A percentile compares a stretch with the other conserved stretches of the same genome.
phyloP scores from a whole-genome alignment of 2,888 invertebrate species.

The Phasia obesa region DNA sequence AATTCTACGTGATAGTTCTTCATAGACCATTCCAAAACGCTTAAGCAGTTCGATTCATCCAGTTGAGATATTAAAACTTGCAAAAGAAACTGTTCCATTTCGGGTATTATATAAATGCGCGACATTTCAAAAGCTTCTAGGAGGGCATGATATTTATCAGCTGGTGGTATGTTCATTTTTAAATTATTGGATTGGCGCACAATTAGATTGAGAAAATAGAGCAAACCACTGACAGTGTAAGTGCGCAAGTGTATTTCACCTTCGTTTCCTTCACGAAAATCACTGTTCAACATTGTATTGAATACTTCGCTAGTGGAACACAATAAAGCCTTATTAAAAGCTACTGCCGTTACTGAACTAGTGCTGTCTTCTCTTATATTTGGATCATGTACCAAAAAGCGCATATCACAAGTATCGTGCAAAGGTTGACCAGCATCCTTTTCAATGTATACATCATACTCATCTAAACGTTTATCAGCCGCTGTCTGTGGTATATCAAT shows the following conservation, averaged over 20 bases:
- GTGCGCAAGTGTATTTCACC: conserved; percentile 81
- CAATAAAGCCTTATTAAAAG: conserved; percentile 80
- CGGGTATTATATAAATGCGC: conserved; percentile 81
- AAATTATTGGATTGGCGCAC: conserved; percentile 74
- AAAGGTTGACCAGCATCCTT: conserved; percentile 51
- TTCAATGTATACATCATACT: conserved; percentile 73
- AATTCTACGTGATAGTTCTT: conserved; percentile 81
- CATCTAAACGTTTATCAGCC: conserved; percentile 70
- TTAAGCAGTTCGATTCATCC: conserved; percentile 78
- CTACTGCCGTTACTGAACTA: conserved; percentile 71
- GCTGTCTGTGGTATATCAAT: conserved; percentile 75
- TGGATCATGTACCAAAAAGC: conserved; percentile 76
- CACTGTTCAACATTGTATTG: conserved; percentile 81
- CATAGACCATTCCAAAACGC: conserved; percentile 81
- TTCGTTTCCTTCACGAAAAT: conserved; percentile 81
- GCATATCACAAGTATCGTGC: conserved; percentile 78
- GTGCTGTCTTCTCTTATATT: conserved; percentile 57
- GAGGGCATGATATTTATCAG: conserved; percentile 77
- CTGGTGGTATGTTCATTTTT: conserved; percentile 75
- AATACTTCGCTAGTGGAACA: conserved; percentile 82
- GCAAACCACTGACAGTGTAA: conserved; percentile 79
- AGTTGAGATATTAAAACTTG: conserved; percentile 77
- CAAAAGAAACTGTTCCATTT: conserved; percentile 78
- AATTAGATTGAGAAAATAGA: conserved; percentile 81
- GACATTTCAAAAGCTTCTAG: conserved; percentile 82